A percentile compares a stretch with the other conserved stretches of the same genome.
phyloP scores from a whole-genome alignment of 92 coral and sea anemone species.

The Isaurus tuberculatus region DNA sequence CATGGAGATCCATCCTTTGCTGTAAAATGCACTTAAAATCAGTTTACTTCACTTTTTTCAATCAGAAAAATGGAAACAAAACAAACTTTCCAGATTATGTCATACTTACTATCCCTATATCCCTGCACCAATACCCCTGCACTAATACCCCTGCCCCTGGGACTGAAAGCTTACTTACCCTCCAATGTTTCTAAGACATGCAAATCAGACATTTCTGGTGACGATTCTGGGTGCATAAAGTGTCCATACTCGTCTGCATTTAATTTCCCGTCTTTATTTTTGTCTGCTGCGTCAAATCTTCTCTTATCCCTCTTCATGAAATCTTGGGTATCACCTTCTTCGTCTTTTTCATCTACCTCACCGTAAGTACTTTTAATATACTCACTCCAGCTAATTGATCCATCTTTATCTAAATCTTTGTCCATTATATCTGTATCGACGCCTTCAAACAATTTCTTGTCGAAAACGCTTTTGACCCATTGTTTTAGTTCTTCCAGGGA shows the following conservation, averaged over 20 bases:
- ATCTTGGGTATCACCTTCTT: constrained; percentile 82
- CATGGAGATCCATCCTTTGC: too few relatives aligned
- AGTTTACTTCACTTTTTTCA: too few relatives aligned
- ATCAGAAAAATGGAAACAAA: too few relatives aligned
- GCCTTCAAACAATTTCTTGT: constrained; percentile 77
- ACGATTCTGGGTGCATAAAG: constrained; percentile 92
- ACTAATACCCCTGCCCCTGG: neutral
- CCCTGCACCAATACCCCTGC: too few relatives aligned
- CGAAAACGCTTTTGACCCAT: constrained; percentile 90
- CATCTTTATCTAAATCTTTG: constrained; percentile 84
- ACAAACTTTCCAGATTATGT: too few relatives aligned
- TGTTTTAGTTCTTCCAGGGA: constrained; percentile 84
- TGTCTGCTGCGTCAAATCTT: constrained; percentile 89
- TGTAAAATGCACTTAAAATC: too few relatives aligned
- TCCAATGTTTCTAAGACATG: constrained; percentile 91
- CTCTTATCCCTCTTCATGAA: constrained; percentile 76
- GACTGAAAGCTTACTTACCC: constrained; percentile 60
- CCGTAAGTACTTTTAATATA: constrained; percentile 85
- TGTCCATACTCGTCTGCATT: constrained; percentile 69
- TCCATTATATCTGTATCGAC: constrained; percentile 77
- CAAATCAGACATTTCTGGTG: constrained; percentile 91
- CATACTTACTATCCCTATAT: too few relatives aligned
- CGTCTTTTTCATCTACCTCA: constrained; percentile 58
- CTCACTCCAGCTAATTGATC: constrained; percentile 86
- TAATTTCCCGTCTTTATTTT: constrained; percentile 82